Evolutionary conservation across 2,113 vertebrate genomes (phyloP).

Genomic region (Ciconia boyciana): DNA sequence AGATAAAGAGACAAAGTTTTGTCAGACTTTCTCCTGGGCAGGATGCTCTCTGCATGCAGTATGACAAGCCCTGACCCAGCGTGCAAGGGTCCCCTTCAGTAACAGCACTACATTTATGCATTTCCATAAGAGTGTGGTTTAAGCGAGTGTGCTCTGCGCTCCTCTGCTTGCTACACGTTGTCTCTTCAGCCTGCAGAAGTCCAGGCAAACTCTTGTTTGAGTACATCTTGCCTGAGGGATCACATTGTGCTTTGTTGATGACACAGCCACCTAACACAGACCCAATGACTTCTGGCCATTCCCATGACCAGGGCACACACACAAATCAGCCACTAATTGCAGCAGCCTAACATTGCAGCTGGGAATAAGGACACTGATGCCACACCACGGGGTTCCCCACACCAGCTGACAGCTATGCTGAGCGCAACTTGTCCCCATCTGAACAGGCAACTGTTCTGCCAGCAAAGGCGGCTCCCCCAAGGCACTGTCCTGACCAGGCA

Average conservation of each 20-base stretch:
- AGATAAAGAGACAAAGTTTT: not conserved
- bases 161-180: not conserved
- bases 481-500: not conserved
- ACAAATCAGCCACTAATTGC: not conserved
- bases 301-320: not conserved
- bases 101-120: not conserved
- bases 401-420: not conserved
- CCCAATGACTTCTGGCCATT: not conserved
- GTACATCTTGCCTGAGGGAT: not conserved
- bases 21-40: not conserved
- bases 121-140: not conserved
- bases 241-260: not conserved
- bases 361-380: not conserved
- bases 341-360: not conserved
- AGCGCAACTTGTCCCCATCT: not conserved
- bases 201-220: not conserved
- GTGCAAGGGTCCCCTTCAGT: not conserved
- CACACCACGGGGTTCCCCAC: not conserved
- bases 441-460: not conserved
- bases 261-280: not conserved
- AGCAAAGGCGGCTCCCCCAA: not conserved
- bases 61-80: not conserved
- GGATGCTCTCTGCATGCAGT: accelerated
- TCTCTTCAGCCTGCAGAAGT: not conserved
- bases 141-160: not conserved